phyloP scores from a whole-genome alignment of 2,888 invertebrate genomes.

The Drosophila acutilabella region DNA sequence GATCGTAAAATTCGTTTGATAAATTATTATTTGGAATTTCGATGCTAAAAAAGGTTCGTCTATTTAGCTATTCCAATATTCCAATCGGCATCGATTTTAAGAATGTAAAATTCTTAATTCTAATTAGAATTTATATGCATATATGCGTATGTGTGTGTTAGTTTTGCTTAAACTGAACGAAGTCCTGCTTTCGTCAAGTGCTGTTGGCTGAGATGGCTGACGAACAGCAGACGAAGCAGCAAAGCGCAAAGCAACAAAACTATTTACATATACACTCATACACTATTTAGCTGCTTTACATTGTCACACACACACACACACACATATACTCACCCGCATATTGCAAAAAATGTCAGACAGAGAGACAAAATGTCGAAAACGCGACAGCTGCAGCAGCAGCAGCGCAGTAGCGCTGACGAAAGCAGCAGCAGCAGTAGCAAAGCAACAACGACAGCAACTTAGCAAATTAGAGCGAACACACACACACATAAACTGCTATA shows the following conservation, averaged over 20 bases:
- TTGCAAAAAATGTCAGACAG: constrained; percentile 66
- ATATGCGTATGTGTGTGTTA: neutral
- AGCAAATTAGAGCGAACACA: constrained; percentile 67
- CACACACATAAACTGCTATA: constrained; percentile 16
- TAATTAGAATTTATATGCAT: constrained; percentile 23
- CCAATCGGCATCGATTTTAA: neutral
- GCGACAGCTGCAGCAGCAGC: constrained; percentile 66
- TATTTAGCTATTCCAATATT: constrained; percentile 10
- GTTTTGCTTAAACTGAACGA: constrained; percentile 9
- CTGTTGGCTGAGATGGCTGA: constrained; percentile 30
- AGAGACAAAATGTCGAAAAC: constrained; percentile 74
- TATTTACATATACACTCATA: constrained; percentile 51
- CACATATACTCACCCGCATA: constrained; percentile 47
- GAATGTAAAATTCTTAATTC: neutral
- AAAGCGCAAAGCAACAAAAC: constrained; percentile 43
- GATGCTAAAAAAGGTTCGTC: constrained; percentile 30
- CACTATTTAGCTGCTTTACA: constrained; percentile 51
- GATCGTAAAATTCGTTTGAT: constrained; percentile 81
- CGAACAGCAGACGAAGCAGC: constrained; percentile 48
- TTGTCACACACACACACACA: constrained; percentile 38
- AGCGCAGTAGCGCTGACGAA: constrained; percentile 42
- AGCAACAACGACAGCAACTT: constrained; percentile 54
- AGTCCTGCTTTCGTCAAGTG: constrained; percentile 15
- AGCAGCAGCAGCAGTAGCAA: constrained; percentile 30
- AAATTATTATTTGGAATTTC: constrained; percentile 79